These are phyloP conservation scores for Procambarus virginalis DNA, from an alignment of 1,140 invertebrate species.

Conservation along the genomic window DNA sequence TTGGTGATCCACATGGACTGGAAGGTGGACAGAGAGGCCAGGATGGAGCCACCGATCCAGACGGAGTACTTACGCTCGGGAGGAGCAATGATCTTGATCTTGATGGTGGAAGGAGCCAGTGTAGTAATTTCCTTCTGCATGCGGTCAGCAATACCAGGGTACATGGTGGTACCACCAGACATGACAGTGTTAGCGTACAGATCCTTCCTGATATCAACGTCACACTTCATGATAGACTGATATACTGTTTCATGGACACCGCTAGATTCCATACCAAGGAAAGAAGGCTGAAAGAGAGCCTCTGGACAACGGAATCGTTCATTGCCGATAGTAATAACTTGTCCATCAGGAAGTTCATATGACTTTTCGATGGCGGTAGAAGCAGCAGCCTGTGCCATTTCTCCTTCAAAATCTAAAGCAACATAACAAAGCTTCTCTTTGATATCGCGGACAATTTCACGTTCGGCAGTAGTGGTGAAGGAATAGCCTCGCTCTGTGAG, in stretches of 20 bases:
- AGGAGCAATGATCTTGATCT: slow-evolving; percentile 84
- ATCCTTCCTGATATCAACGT: slow-evolving; percentile 63
- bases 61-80: slow-evolving; percentile 65
- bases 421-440: slow-evolving; percentile 85
- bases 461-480: slow-evolving; percentile 80
- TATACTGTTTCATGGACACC: slow-evolving; percentile 58
- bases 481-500: slow-evolving; percentile 30
- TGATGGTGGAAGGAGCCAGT: slow-evolving; percentile 88
- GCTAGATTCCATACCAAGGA: slow-evolving; percentile 90
- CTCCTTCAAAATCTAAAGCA: slow-evolving; percentile 32
- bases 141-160: slow-evolving; percentile 79
- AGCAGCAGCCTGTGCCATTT: slow-evolving; percentile 77
- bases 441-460: slow-evolving; percentile 93
- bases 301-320: slow-evolving; percentile 93
- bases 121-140: slow-evolving; percentile 85
- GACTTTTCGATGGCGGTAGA: slow-evolving; percentile 30
- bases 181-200: slow-evolving; percentile 81
- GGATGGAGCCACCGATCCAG: slow-evolving; percentile 77
- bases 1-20: slow-evolving; percentile 95
- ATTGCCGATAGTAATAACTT: slow-evolving; percentile 34
- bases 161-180: slow-evolving; percentile 81
- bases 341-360: slow-evolving; percentile 26
- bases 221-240: slow-evolving; percentile 63
- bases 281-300: slow-evolving; percentile 95
- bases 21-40: slow-evolving; percentile 89